Evolutionary conservation across 2,113 vertebrate genomes (phyloP).

Genomic region (Nothocercus julius): DNA sequence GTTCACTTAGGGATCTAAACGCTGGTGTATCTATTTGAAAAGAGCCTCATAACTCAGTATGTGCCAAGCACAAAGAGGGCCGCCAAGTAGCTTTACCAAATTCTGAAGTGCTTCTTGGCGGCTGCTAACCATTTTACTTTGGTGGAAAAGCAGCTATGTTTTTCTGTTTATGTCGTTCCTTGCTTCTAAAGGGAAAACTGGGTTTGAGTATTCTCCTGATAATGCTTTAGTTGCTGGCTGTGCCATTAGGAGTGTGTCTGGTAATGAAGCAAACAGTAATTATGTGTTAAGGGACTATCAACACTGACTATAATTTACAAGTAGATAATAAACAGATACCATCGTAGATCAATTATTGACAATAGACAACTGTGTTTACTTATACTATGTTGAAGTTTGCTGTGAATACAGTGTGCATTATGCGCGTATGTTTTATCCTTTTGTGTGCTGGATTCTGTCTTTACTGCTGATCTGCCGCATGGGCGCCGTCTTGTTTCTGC

Average conservation of each 20-base stretch:
- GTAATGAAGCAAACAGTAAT: constrained; percentile 32
- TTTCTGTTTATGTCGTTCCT: neutral
- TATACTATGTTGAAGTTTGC: neutral
- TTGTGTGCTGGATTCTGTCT: neutral
- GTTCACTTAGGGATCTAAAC: neutral
- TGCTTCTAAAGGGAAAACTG: neutral
- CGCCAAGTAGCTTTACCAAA: neutral
- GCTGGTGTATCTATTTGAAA: neutral
- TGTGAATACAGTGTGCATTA: neutral
- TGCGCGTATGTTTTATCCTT: neutral
- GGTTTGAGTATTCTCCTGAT: constrained; percentile 17
- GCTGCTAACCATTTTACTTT: neutral
- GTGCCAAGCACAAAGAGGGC: neutral
- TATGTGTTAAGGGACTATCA: constrained; percentile 30
- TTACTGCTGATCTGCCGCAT: neutral
- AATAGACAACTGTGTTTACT: neutral
- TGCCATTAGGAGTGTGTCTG: neutral
- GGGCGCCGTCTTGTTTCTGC: neutral
- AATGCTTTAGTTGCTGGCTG: neutral
- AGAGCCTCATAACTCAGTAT: neutral
- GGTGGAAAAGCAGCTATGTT: neutral
- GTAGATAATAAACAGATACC: neutral
- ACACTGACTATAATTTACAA: neutral
- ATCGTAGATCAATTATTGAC: neutral
- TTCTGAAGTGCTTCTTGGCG: neutral